These are phyloP conservation scores for Erebia aethiops DNA, from an alignment of 2,888 invertebrate genomes.

Conservation along the genomic window DNA sequence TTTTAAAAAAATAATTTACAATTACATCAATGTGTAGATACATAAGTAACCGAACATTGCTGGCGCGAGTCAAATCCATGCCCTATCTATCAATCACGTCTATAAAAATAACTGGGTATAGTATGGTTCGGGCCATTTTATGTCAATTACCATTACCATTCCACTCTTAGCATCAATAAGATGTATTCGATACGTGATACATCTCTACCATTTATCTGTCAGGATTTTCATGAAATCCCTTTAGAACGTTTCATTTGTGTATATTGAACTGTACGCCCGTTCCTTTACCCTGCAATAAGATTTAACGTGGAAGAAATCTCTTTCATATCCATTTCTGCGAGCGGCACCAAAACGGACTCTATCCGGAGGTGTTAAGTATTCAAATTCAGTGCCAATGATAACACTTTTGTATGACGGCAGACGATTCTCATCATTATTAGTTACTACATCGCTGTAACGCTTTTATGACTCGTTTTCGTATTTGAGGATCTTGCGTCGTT, in stretches of 20 bases:
- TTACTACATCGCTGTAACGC: conserved; percentile 22
- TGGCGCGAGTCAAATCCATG: no score
- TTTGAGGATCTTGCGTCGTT: conserved; percentile 8
- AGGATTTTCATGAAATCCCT: no score
- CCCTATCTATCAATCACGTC: no score
- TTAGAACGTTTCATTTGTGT: conserved; percentile 18
- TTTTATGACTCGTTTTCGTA: conserved; percentile 15
- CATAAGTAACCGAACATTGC: no score
- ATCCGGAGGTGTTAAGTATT: neutral
- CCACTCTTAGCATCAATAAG: no score
- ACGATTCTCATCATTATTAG: conserved; percentile 31
- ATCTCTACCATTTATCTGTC: neutral
- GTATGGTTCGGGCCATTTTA: neutral
- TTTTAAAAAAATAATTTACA: no score
- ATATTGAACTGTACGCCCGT: conserved; percentile 27
- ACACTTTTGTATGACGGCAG: conserved; percentile 23
- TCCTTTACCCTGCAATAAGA: conserved; percentile 30
- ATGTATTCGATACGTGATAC: neutral
- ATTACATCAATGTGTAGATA: no score
- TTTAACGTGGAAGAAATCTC: conserved; percentile 31
- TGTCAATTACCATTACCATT: neutral
- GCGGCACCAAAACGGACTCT: neutral
- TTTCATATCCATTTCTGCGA: conserved; percentile 24
- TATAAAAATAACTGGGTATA: no score
- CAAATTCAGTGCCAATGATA: conserved; percentile 3